These are phyloP conservation scores for Tiliacea aurago DNA, from an alignment of 2,888 invertebrate species.

Conservation along the genomic window DNA sequence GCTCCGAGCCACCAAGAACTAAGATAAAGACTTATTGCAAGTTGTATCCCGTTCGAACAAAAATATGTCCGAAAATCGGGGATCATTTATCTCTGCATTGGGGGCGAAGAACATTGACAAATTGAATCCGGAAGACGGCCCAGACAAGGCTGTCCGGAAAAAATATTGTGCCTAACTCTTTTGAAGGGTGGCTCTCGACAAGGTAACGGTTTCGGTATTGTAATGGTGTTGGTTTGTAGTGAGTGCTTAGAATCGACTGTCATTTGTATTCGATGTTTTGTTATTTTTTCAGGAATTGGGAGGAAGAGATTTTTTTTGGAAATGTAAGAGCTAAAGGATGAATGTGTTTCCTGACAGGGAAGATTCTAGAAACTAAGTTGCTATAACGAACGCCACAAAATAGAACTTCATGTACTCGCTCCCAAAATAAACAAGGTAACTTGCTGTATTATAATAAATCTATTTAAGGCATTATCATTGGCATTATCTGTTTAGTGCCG, in stretches of 20 bases:
- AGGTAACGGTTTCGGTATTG: slow-evolving; percentile 26
- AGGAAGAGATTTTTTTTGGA: background rate
- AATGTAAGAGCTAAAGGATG: background rate
- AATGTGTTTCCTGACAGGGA: background rate
- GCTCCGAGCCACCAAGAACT: background rate
- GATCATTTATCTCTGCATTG: slow-evolving; percentile 50
- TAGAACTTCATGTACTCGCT: background rate
- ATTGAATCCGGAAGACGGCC: slow-evolving; percentile 54
- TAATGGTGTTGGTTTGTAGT: background rate
- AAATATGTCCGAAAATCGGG: slow-evolving; percentile 48
- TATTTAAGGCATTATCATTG: too few relatives aligned
- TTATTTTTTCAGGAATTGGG: background rate
- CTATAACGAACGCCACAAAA: background rate
- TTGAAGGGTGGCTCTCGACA: slow-evolving; percentile 36
- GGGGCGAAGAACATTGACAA: slow-evolving; percentile 57
- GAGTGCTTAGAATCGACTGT: slow-evolving; percentile 6
- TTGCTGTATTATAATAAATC: background rate
- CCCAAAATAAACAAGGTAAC: background rate
- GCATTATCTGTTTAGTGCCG: too few relatives aligned
- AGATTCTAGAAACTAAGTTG: background rate
- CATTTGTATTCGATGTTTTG: background rate
- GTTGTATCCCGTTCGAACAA: slow-evolving; percentile 15
- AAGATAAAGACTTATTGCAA: background rate
- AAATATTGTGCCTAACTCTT: slow-evolving; percentile 41
- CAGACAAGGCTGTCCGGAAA: slow-evolving; percentile 40